A percentile compares a stretch with the other conserved stretches of the same genome.
These are phyloP conservation scores for Nemotelus pantherinus DNA, from an alignment of 2,888 invertebrate genomes.

Conservation along the genomic window DNA sequence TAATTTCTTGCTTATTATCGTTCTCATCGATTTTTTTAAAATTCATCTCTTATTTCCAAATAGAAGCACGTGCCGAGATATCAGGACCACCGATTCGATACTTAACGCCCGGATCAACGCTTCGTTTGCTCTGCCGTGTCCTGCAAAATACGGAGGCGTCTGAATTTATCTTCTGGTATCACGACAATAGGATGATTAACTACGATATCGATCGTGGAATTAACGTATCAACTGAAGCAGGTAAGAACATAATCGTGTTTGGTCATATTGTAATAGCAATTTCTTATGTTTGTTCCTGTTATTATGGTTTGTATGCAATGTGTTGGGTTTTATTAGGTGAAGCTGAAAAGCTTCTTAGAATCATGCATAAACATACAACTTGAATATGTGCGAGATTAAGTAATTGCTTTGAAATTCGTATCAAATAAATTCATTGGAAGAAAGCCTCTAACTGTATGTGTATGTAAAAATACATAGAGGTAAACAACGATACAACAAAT, in stretches of 20 bases:
- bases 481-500: no score
- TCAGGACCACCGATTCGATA: slow-evolving; percentile 87
- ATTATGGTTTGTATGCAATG: no score
- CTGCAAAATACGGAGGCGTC: slow-evolving; percentile 86
- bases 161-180: slow-evolving; percentile 87
- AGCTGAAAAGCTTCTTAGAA: no score
- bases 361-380: no score
- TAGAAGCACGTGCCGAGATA: slow-evolving; percentile 88
- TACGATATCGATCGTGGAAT: slow-evolving; percentile 87
- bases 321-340: no score
- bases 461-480: no score
- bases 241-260: slow-evolving; percentile 65
- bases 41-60: slow-evolving; percentile 52
- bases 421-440: no score
- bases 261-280: background rate
- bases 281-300: background rate
- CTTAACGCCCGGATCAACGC: slow-evolving; percentile 84
- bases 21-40: background rate
- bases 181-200: slow-evolving; percentile 92
- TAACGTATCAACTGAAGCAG: slow-evolving; percentile 84
- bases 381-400: no score
- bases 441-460: no score
- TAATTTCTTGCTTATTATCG: background rate
- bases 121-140: slow-evolving; percentile 83
- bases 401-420: no score